These are phyloP conservation scores for Bergia puertoricense DNA, from an alignment of 92 coral and sea anemone genomes.

Conservation along the genomic window DNA sequence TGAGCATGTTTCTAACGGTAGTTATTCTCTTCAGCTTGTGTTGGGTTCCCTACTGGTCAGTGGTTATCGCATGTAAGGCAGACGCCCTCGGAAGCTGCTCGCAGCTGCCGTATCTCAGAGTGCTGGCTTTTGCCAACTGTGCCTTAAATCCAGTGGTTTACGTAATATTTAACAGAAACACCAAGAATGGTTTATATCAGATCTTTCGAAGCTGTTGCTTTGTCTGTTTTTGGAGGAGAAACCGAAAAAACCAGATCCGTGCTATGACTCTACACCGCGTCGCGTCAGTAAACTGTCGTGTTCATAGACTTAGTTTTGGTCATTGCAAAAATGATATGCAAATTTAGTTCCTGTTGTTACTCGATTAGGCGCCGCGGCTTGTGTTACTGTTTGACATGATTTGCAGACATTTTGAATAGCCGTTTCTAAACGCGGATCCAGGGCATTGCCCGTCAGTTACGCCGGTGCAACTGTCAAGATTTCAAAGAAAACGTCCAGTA, in stretches of 20 bases:
- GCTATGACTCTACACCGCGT: neutral
- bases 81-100: conserved; percentile 9
- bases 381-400: no score
- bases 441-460: no score
- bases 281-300: neutral
- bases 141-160: conserved; percentile 34
- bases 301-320: neutral
- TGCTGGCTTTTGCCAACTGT: conserved; percentile 43
- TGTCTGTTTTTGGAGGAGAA: neutral
- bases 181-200: neutral
- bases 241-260: neutral
- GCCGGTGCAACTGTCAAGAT: no score
- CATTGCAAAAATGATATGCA: neutral
- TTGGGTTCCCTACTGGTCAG: conserved; percentile 70
- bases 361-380: no score
- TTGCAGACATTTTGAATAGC: no score
- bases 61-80: conserved; percentile 30
- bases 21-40: conserved; percentile 58
- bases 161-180: conserved; percentile 14
- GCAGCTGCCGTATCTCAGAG: neutral
- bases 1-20: conserved; percentile 58
- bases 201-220: neutral
- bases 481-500: no score
- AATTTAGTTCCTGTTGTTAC: no score
- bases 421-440: no score